These are phyloP conservation scores for Misgurnus mizolepis DNA, from an alignment of 2,113 vertebrate species.

Conservation along the genomic window DNA sequence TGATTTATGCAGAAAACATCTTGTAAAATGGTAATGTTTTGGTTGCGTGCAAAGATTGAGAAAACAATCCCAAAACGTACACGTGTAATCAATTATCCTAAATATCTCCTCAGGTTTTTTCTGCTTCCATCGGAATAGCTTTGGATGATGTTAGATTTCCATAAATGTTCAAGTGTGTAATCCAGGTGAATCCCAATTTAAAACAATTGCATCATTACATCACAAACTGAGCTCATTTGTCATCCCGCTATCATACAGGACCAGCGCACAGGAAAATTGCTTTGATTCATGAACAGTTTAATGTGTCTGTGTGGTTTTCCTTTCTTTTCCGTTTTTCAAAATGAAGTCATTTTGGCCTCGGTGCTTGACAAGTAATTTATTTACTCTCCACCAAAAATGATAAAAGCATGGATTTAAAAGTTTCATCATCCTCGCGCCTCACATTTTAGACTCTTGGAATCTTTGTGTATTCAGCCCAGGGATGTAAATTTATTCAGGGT, in stretches of 20 bases:
- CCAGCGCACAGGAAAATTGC: too few species aligned
- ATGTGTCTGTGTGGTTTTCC: not conserved
- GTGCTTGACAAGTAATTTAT: constrained; percentile 51
- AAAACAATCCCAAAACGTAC: too few species aligned
- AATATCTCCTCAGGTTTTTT: too few species aligned
- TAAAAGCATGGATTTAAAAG: constrained; percentile 48
- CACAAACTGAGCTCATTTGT: too few species aligned
- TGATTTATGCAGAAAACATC: too few species aligned
- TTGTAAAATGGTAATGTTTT: too few species aligned
- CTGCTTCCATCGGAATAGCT: too few species aligned
- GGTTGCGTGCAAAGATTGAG: too few species aligned
- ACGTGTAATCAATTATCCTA: too few species aligned
- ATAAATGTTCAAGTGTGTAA: not conserved
- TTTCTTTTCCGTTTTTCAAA: constrained; percentile 12
- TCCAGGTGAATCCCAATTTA: not conserved
- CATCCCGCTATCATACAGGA: too few species aligned
- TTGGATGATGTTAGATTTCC: too few species aligned
- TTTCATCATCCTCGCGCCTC: constrained; percentile 45
- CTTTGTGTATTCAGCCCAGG: constrained; percentile 44
- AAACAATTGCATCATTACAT: not conserved
- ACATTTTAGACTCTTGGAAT: constrained; percentile 29
- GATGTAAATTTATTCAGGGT: constrained; percentile 41
- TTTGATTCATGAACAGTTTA: not conserved
- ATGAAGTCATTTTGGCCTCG: constrained; percentile 42
- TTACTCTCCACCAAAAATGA: constrained; percentile 31